These are phyloP conservation scores for Temnothorax ravouxi DNA, from an alignment of 2,888 invertebrate genomes.

Conservation along the genomic window DNA sequence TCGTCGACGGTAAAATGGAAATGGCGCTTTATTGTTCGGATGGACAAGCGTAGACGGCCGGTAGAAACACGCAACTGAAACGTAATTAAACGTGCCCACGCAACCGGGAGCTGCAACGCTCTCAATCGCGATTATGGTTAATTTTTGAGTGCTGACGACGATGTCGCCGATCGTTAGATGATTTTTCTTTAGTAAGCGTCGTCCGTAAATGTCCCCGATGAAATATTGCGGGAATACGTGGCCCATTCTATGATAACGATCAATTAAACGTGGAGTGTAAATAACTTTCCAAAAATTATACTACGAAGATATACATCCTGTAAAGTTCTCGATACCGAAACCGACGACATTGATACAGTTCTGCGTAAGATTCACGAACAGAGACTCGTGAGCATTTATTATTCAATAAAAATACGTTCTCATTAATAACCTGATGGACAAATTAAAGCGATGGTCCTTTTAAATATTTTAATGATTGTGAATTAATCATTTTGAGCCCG, in stretches of 20 bases:
- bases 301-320: too few species aligned
- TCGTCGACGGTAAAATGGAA: conserved; percentile 67
- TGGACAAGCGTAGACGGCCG: neutral
- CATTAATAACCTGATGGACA: neutral
- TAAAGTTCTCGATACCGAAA: neutral
- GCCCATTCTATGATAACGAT: conserved; percentile 7
- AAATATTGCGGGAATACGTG: conserved; percentile 3
- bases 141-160: conserved; percentile 20
- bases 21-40: conserved; percentile 69
- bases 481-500: neutral
- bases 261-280: conserved; percentile 6
- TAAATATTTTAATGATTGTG: neutral
- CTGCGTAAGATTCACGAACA: neutral
- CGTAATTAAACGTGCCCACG: conserved; percentile 42
- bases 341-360: neutral
- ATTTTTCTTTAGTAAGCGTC: conserved; percentile 12
- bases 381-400: neutral
- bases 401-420: neutral
- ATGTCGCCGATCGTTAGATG: conserved; percentile 12
- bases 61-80: conserved; percentile 34
- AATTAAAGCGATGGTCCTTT: neutral
- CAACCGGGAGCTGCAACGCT: conserved; percentile 13
- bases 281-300: conserved; percentile 12
- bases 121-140: conserved; percentile 28
- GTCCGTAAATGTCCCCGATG: neutral